These are phyloP conservation scores for Anthonomus grandis DNA, from an alignment of 1,140 invertebrate species.

Conservation along the genomic window DNA sequence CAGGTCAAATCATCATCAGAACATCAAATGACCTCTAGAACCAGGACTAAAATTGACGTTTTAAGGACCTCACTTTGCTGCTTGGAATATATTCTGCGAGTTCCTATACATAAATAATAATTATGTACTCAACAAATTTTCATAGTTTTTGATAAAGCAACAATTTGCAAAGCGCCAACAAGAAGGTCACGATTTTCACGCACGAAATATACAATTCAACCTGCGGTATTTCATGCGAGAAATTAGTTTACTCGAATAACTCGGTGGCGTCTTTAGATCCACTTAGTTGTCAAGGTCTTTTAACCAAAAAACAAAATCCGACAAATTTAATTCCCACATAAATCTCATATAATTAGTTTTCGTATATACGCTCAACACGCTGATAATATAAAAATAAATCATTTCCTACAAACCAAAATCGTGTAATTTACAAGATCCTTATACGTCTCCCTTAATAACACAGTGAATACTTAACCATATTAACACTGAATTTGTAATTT, in stretches of 20 bases:
- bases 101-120: too few relatives aligned
- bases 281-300: slow-evolving; percentile 4
- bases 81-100: too few relatives aligned
- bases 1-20: too few relatives aligned
- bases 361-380: not conserved
- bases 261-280: too few relatives aligned
- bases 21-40: too few relatives aligned
- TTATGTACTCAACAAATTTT: too few relatives aligned
- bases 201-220: not conserved
- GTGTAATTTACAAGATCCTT: too few relatives aligned
- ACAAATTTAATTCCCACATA: not conserved
- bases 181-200: slow-evolving; percentile 9
- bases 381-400: not conserved
- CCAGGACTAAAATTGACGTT: too few relatives aligned
- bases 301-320: not conserved
- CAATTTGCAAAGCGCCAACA: not conserved
- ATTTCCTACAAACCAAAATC: not conserved
- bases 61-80: too few relatives aligned
- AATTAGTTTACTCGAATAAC: slow-evolving; percentile 3
- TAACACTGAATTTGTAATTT: not conserved
- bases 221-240: slow-evolving; percentile 1
- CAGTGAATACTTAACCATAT: not conserved
- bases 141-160: too few relatives aligned
- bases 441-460: too few relatives aligned
- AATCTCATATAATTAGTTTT: not conserved